Base-by-base conservation (phyloP, 2,113 vertebrate genomes). In the Petrocephalus zakoni region DNA sequence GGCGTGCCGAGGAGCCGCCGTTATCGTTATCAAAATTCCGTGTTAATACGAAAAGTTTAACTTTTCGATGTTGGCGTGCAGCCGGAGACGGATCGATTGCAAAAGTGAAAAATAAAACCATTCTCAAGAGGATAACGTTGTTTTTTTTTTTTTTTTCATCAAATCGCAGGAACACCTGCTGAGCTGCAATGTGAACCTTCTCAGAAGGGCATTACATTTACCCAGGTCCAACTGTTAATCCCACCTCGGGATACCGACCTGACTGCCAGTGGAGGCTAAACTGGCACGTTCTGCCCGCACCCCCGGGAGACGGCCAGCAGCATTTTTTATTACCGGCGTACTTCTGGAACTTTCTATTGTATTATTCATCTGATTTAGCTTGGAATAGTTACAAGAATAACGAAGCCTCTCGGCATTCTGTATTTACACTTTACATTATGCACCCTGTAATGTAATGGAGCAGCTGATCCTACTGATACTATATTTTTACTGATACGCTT, bases 191-290 rank as follows among this genome's bases (percentile, higher is more conserved):
- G n/a, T 29, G 42, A 87, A 47, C 11, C 51, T 2, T 64, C 19
- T 37, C 22, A 10, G 37, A 37, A 56, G 2, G 21, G 37, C 61
- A 11, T 46, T 29, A 22, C 21, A 61, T 25, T 49, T 19, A 61
- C 8, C 34, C 58, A 84, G 88, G 53, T 47, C 10, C 13, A 29
- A 1, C 51, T 34, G 34, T 58, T 61, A 83, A 61, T 51, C 42
- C 91, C 85, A 91, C 90, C 61, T 86, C 21, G 17, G 87, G 88
- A 90, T 88, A 68, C 87, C 89, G 91, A 91, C 88, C 88, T 78
- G 85, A 47, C n/a, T 19, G 49, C 55, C 29, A 86, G 47, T 47
- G n/a, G 22, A 85, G 8, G 87, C 78, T 52, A 8, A 46, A 8
- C 25, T 47, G 82, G 46, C 72, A 47, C 10, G 0, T 58, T 51